Conservation (phyloP, 2,888 invertebrate genomes). For the Heliconius hortense region DNA sequence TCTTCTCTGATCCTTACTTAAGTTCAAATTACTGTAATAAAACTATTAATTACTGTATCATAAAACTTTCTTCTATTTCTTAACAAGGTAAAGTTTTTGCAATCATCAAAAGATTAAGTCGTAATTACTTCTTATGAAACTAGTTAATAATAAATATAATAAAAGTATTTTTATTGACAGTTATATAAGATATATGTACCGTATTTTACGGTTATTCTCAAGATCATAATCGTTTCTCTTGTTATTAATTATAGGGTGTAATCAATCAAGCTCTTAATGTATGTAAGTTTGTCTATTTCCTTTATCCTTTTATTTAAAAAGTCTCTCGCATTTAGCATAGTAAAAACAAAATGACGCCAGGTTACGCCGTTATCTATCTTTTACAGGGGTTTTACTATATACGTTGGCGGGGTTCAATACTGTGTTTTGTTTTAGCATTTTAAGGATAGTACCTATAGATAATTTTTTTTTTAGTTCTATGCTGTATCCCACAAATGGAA, state of each 20-base stretch:
- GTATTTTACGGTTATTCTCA: conserved; percentile 3
- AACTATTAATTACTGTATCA: background rate
- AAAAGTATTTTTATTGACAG: no score
- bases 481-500: no score
- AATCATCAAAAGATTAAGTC: conserved; percentile 9
- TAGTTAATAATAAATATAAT: no score
- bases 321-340: background rate
- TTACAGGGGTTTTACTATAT: background rate
- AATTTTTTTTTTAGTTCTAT: no score
- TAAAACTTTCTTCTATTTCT: background rate
- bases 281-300: background rate
- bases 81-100: conserved; percentile 5
- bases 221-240: conserved; percentile 7
- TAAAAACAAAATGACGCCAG: no score
- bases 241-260: background rate
- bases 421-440: no score
- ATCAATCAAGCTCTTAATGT: conserved; percentile 6
- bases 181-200: conserved; percentile 2
- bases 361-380: background rate
- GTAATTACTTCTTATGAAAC: conserved; percentile 21
- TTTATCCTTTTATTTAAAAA: background rate
- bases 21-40: background rate
- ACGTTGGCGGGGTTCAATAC: no score
- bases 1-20: background rate
- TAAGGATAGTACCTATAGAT: no score